Conservation (phyloP, 1,140 invertebrate genomes). For the Cepaea nemoralis region DNA sequence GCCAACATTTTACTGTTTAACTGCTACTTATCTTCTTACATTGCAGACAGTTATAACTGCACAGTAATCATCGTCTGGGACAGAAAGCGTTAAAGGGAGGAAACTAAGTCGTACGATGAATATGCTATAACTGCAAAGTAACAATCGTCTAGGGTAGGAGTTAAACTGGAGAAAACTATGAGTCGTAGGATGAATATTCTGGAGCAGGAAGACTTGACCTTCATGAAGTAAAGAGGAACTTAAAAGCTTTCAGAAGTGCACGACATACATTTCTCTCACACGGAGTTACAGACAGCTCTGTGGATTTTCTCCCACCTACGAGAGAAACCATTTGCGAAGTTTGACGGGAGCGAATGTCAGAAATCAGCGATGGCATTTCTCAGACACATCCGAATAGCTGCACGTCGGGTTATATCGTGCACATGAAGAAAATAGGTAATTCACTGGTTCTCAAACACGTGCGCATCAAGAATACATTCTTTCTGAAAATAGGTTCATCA, state of each 20-base stretch:
- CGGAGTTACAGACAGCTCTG: background rate
- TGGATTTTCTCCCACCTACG: background rate
- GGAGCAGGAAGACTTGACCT: background rate
- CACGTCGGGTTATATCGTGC: constrained; percentile 9
- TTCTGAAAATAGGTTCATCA: no score
- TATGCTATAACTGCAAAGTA: no score
- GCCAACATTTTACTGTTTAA: no score
- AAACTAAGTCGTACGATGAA: no score
- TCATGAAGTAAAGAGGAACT: background rate
- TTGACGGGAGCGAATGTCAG: background rate
- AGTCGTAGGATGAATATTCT: no score
- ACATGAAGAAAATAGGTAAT: background rate
- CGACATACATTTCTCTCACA: background rate
- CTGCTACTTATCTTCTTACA: no score
- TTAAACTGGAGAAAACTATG: no score
- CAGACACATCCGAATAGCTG: background rate
- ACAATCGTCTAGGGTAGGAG: no score
- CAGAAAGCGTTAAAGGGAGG: no score
- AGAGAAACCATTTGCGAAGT: constrained; percentile 7
- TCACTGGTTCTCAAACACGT: background rate
- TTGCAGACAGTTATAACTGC: no score
- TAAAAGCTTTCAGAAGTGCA: background rate
- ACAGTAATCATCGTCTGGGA: no score
- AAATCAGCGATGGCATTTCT: constrained; percentile 7
- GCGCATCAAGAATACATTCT: no score